These are phyloP conservation scores for Knipowitschia caucasica DNA, from an alignment of 2,797 vertebrate species.

Conservation along the genomic window DNA sequence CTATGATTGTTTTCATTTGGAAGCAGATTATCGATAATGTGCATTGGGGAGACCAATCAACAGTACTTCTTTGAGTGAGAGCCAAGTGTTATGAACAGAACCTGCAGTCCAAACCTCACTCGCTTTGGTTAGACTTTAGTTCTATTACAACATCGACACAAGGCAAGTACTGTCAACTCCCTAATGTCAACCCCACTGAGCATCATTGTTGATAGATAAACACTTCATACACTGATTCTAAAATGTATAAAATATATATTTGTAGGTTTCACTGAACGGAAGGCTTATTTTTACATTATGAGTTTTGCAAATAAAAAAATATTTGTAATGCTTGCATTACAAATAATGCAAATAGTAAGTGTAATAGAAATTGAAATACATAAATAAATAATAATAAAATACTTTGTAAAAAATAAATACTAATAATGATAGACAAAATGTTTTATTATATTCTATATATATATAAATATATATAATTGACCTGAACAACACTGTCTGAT, in stretches of 20 bases:
- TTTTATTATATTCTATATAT: neutral
- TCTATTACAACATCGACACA: conserved; percentile 44
- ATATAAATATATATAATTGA: neutral
- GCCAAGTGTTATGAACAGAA: conserved; percentile 46
- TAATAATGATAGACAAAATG: neutral
- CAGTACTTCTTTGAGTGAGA: conserved; percentile 50
- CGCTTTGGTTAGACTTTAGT: conserved; percentile 31
- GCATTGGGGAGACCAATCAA: conserved; percentile 51
- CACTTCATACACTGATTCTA: neutral
- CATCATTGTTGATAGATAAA: neutral
- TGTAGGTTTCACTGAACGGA: too few relatives aligned
- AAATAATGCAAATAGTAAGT: neutral
- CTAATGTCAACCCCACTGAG: conserved; percentile 1
- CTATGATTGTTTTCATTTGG: conserved; percentile 66
- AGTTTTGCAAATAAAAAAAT: too few relatives aligned
- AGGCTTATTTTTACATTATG: too few relatives aligned
- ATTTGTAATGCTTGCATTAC: too few relatives aligned
- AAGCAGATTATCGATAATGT: conserved; percentile 56
- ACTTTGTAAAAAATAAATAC: neutral
- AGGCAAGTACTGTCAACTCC: conserved; percentile 35
- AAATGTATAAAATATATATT: neutral
- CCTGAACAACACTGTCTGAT: neutral
- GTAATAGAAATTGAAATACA: too few relatives aligned
- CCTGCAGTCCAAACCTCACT: conserved; percentile 29
- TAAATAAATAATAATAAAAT: neutral